These are phyloP conservation scores for Armadillidium nasatum DNA, from an alignment of 1,140 invertebrate genomes.

Conservation along the genomic window DNA sequence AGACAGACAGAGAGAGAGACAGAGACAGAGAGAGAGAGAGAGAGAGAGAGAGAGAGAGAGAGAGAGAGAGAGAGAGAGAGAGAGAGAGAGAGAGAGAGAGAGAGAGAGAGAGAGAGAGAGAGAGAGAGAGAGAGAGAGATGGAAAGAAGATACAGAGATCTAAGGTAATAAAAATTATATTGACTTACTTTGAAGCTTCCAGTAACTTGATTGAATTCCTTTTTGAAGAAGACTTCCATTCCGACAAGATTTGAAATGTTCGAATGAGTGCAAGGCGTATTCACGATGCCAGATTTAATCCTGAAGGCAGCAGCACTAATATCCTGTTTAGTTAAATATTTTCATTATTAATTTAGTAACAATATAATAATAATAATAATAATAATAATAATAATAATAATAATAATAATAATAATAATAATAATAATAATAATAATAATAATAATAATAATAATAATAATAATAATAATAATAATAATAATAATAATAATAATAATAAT, in stretches of 20 bases:
- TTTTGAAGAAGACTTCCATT: conserved; percentile 86
- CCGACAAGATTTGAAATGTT: conserved; percentile 69
- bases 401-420: too few relatives aligned
- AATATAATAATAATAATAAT: conserved; percentile 10
- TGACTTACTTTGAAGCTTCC: conserved; percentile 63
- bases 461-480: too few relatives aligned
- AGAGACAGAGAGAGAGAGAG: too few relatives aligned
- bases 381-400: background rate
- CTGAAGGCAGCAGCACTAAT: conserved; percentile 83
- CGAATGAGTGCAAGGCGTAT: conserved; percentile 77
- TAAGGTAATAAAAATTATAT: background rate
- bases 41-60: background rate
- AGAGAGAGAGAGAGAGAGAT: background rate
- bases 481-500: too few relatives aligned
- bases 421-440: too few relatives aligned
- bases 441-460: too few relatives aligned
- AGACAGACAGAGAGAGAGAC: too few relatives aligned
- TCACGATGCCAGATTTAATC: conserved; percentile 73
- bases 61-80: conserved; percentile 9
- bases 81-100: conserved; percentile 8
- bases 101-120: conserved; percentile 7
- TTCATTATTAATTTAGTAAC: conserved; percentile 12
- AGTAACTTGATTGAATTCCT: conserved; percentile 85
- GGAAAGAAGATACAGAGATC: conserved; percentile 9
- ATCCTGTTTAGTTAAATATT: conserved; percentile 57